A percentile compares a stretch with the other conserved stretches of the same genome.
phyloP scores from a whole-genome alignment of 1,140 invertebrate genomes.

The Anoplolepis gracilipes region DNA sequence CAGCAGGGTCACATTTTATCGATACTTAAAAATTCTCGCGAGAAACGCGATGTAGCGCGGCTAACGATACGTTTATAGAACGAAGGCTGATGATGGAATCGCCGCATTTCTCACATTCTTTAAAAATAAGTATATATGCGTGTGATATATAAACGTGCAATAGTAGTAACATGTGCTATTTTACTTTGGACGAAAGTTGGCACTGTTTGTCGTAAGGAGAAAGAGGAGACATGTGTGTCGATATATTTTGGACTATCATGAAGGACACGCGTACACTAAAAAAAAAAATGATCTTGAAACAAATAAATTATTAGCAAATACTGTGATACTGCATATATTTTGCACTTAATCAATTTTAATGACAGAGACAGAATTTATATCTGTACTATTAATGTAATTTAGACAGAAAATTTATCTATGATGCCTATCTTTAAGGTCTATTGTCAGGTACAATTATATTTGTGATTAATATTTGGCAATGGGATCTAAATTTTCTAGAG shows the following conservation, averaged over 20 bases:
- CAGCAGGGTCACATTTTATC: neutral
- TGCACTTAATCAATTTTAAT: too few species aligned
- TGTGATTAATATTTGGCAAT: too few species aligned
- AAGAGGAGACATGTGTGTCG: neutral
- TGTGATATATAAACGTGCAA: too few species aligned
- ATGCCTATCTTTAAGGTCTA: too few species aligned
- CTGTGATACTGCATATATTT: too few species aligned
- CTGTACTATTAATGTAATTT: too few species aligned
- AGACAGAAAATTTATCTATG: too few species aligned
- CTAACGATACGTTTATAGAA: slow-evolving; percentile 25
- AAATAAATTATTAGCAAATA: too few species aligned
- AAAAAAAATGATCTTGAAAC: too few species aligned
- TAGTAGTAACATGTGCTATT: neutral
- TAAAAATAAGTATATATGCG: slow-evolving; percentile 1
- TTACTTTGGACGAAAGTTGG: slow-evolving; percentile 1
- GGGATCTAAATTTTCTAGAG: too few species aligned
- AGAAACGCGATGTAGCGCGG: neutral
- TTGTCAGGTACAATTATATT: too few species aligned
- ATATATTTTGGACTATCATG: neutral
- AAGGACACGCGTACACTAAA: neutral
- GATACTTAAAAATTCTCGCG: neutral
- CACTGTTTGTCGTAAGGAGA: neutral
- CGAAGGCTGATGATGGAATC: slow-evolving; percentile 10
- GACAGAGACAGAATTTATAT: too few species aligned
- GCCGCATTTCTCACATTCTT: slow-evolving; percentile 2